These are phyloP conservation scores for Cotesia vestalis DNA, from an alignment of 1,140 invertebrate genomes.

Conservation along the genomic window DNA sequence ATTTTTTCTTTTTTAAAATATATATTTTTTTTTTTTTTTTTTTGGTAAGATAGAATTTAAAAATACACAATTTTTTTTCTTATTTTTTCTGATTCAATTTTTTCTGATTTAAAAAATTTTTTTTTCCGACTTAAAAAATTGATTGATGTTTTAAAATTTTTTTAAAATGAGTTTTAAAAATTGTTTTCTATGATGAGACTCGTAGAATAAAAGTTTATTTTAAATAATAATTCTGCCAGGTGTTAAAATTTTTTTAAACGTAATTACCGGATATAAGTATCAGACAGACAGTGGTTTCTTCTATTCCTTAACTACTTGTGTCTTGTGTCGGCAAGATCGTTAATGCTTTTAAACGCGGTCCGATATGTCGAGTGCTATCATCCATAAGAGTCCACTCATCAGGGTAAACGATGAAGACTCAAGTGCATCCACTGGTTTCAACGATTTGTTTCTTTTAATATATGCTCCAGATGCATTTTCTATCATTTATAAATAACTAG, in stretches of 20 bases:
- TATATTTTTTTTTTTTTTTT: too few relatives aligned
- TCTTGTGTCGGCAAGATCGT: constrained; percentile 23
- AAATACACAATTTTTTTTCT: too few relatives aligned
- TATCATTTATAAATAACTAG: too few relatives aligned
- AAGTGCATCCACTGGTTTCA: neutral
- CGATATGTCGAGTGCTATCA: constrained; percentile 9
- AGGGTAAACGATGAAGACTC: constrained; percentile 6
- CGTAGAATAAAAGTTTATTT: too few relatives aligned
- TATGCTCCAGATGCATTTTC: neutral
- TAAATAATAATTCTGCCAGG: neutral
- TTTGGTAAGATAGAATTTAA: too few relatives aligned
- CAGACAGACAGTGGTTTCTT: constrained; percentile 9
- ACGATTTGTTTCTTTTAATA: neutral
- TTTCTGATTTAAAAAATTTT: too few relatives aligned
- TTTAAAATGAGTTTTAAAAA: too few relatives aligned
- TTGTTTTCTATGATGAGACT: too few relatives aligned
- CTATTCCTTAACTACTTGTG: neutral
- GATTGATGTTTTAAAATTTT: too few relatives aligned
- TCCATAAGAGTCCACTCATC: constrained; percentile 9
- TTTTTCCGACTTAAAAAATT: too few relatives aligned
- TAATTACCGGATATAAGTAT: constrained; percentile 16
- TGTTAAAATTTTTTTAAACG: neutral
- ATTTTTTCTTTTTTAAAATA: too few relatives aligned
- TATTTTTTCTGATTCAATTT: too few relatives aligned
- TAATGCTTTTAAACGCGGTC: constrained; percentile 19